Conservation (phyloP, 2,888 invertebrate genomes). For the Harpagoxenus sublaevis region DNA sequence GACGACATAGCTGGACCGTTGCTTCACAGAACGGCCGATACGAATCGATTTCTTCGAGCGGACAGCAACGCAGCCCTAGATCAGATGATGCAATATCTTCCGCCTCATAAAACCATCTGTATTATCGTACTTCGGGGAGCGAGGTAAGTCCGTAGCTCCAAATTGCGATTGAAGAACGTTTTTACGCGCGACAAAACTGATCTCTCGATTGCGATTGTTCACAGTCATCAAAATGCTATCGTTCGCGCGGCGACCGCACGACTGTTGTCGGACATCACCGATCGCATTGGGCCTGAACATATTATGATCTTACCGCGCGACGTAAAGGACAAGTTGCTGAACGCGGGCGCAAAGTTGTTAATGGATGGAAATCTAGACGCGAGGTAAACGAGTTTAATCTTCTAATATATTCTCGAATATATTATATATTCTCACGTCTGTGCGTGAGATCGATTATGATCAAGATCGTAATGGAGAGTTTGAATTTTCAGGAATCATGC, state of each 20-base stretch:
- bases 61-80: constrained; percentile 95
- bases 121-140: constrained; percentile 91
- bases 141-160: constrained; percentile 81
- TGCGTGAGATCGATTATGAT: neutral
- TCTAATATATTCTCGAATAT: constrained; percentile 5
- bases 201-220: constrained; percentile 4
- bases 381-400: constrained; percentile 87
- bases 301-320: constrained; percentile 92
- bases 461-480: neutral
- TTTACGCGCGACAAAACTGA: neutral
- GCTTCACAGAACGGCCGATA: constrained; percentile 96
- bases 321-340: constrained; percentile 92
- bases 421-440: neutral
- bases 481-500: constrained; percentile 89
- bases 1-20: constrained; percentile 94
- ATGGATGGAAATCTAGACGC: constrained; percentile 96
- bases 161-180: neutral
- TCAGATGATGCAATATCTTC: constrained; percentile 92
- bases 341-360: constrained; percentile 93
- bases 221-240: constrained; percentile 94
- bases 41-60: constrained; percentile 96
- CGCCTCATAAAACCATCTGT: constrained; percentile 90
- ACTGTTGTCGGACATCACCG: constrained; percentile 91
- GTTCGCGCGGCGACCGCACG: constrained; percentile 95
- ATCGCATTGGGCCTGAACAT: constrained; percentile 91